These are phyloP conservation scores for Mionectes olivaceus DNA, from an alignment of 2,797 vertebrate species.

Conservation along the genomic window DNA sequence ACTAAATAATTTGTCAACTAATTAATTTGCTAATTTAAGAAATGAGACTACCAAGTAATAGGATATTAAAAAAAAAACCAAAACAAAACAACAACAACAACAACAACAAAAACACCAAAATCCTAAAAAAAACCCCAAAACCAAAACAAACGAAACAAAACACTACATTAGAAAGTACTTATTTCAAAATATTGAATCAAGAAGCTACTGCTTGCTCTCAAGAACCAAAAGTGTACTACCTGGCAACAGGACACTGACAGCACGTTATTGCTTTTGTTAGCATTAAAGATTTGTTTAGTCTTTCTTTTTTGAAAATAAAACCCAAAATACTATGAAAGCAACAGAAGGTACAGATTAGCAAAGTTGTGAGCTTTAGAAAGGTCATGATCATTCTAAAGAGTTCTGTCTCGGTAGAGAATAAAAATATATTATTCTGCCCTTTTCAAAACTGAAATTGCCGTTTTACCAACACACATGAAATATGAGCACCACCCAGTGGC, in stretches of 20 bases:
- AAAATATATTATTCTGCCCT: background rate
- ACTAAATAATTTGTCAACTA: background rate
- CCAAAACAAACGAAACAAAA: too few relatives aligned
- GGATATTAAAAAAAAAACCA: background rate
- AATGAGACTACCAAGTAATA: background rate
- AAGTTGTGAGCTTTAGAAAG: background rate
- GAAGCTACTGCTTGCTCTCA: background rate
- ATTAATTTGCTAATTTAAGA: background rate
- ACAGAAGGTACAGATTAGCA: background rate
- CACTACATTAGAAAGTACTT: background rate
- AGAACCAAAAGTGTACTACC: background rate
- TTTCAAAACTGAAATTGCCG: rapidly evolving
- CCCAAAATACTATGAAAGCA: background rate
- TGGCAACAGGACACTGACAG: background rate
- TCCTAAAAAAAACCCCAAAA: too few relatives aligned
- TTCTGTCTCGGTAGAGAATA: background rate
- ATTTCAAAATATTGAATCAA: background rate
- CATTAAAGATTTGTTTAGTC: background rate
- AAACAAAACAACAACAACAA: too few relatives aligned
- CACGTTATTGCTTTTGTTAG: background rate
- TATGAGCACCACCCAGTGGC: conserved; percentile 72
- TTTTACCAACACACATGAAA: background rate
- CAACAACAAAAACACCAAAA: too few relatives aligned
- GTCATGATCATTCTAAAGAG: background rate
- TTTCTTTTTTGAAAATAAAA: background rate